Evolutionary conservation across 2,888 invertebrate genomes (phyloP), one percentile per base, ranked within the genome.

Genomic region (Pyrochroa serraticornis): DNA sequence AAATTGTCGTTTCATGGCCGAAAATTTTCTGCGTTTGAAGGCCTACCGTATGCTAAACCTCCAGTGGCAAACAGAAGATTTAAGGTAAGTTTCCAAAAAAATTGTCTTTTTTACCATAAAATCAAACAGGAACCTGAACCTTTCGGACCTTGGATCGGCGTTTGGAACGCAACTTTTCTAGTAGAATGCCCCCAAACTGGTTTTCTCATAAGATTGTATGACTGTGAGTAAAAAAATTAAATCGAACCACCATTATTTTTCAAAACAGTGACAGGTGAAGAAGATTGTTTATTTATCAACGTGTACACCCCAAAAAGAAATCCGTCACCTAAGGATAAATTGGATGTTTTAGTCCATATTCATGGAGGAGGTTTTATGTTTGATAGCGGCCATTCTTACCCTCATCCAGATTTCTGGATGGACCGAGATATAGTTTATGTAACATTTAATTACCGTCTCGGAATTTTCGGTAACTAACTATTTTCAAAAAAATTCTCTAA

Each of bases 281-380:
- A 88, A 73, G 85, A 87, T 75, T 88, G 87, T 60, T 75, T 88
- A 0, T 86, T 80, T 63, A 64, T 87, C 2, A 87, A 85, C 71
- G 80, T 88, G 0, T 81, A 82, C 66, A 83, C 84, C 0, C 86
- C 87, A 0, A 74, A 76, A 13, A 71, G 75, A 14, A 14, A 52
- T 2, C 45, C 48, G 1, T 35, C 51, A 35, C 47, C 51, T 7
- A 14, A 39, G 14, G 57, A 58, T 41, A 62, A 58, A 5, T 35
- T 85, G 35, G 87, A 88, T 0, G 87, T 87, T 0, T 56, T 87
- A 35, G 82, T 86, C 0, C 83, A 78, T 70, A 83, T 88, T 53
- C 87, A 87, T 61, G 87, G 87, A 7, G 79, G 88, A 0, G 85
- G 83, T 12, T 87, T 84, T 71, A 86, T 87, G 82, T 85, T 83